Evolutionary conservation across 2,797 vertebrate species (phyloP), one percentile per base, ranked within the genome.

Genomic region (Oryzias dopingdopingensis): DNA sequence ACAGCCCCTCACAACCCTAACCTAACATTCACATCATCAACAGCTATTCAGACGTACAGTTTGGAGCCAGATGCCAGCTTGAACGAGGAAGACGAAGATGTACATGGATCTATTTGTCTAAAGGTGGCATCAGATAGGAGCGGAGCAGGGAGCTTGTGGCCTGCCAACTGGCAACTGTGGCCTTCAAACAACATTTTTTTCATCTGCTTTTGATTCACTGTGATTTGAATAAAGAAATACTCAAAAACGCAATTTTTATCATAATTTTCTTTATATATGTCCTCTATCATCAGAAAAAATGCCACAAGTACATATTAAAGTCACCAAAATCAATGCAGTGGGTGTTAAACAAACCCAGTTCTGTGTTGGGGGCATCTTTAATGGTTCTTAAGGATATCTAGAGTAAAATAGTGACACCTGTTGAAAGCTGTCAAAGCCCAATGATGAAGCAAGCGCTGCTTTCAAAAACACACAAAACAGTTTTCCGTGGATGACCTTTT

Each of bases 401-500:
- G 18, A 49, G 59, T 69, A 46, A 42, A 56, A 68, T 18, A 43
- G 56, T 47, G 26, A 52, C 44, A 78, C 54, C 59, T 83, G 70
- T 56, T 62, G 3, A 41, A 58, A 48, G 55, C 48, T 15, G 17
- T 68, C 82, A 86, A 70, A 56, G 73, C 64, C 44, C 45, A 66
- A 23, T 65, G 70, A 57, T 81, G 74, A 85, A 66, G 40, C 55
- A 68, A 58, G 62, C 41, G 4, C 3, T 18, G 62, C 58, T 68
- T 81, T 76, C 67, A 56, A 64, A 83, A 77, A 66, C 77, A 62
- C 59, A 52, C 18, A 22, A 17, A 1, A 13, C 41, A 79, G 79
- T 78, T 84, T 80, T 74, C 41, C 71, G 43, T 67, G 61, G 54
- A 52, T 71, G 79, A 83, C 53, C 67, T 46, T 79, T 22, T 56